These are phyloP conservation scores for Eudyptes chrysolophus DNA, from an alignment of 2,113 vertebrate genomes.

Conservation along the genomic window DNA sequence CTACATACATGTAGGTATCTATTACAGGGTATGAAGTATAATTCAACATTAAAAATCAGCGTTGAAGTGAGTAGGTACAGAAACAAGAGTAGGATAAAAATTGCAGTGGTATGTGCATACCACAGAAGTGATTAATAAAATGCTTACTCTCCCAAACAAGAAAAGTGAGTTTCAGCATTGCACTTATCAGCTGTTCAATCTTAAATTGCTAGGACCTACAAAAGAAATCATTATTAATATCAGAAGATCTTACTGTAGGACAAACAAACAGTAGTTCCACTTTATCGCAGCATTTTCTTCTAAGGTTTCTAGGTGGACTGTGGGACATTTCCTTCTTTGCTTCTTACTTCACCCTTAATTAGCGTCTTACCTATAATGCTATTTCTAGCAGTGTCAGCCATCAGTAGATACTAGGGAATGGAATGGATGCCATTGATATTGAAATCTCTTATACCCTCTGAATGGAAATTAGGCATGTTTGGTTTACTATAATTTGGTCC, in stretches of 20 bases:
- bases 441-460: slow-evolving; percentile 16
- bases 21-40: not conserved
- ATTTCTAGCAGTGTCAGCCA: slow-evolving; percentile 16
- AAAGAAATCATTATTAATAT: slow-evolving; percentile 50
- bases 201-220: slow-evolving; percentile 11
- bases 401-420: not conserved
- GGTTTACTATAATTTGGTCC: slow-evolving; percentile 17
- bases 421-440: slow-evolving; percentile 5
- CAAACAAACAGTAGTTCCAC: slow-evolving; percentile 40
- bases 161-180: slow-evolving; percentile 48
- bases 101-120: not conserved
- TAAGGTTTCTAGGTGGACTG: slow-evolving; percentile 30
- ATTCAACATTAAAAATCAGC: not conserved
- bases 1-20: not conserved
- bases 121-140: slow-evolving; percentile 33
- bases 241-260: slow-evolving; percentile 12
- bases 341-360: not conserved
- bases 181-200: slow-evolving; percentile 31
- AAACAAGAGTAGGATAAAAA: not conserved
- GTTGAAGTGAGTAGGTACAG: not conserved
- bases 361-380: not conserved
- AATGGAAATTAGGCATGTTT: slow-evolving; percentile 34
- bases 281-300: slow-evolving; percentile 32
- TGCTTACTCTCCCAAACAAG: not conserved
- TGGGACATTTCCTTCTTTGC: slow-evolving; percentile 31